Evolutionary conservation across 2,888 invertebrate genomes (phyloP), one percentile per base, ranked within the genome.

Genomic region (Parelbella ahira): DNA sequence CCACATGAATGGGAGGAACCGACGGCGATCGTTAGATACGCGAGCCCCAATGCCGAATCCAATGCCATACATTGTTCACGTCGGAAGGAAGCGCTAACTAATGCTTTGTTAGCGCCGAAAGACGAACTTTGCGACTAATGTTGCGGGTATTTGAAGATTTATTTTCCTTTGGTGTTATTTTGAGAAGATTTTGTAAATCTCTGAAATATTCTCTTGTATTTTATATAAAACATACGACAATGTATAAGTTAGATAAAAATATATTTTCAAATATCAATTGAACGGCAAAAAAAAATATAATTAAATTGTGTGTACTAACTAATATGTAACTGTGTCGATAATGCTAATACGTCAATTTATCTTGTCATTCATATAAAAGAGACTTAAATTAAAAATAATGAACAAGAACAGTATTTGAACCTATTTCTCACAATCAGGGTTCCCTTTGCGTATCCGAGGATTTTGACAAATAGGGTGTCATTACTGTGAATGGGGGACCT

Each of bases 11-110:
- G 77, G 79, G 74, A 82, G 83, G 82, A 83, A 83, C 80, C 72
- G 58, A 27, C 41, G 68, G 64, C 60, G 73, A 71, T 83, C 69
- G 77, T 78, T 75, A 81, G 84, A 82, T 74, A 83, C 78, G 68
- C 77, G 68, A 62, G 55, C 66, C 63, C 79, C 83, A 84, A 84
- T 83, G 83, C 81, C 83, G 81, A 69, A 60, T 63, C 71, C 84
- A 84, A 84, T 84, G 84, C 82, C 84, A 71, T 58, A 72, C 79
- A 84, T 84, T 83, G 83, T 84, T 79, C 59, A 47, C 48, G 60
- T 57, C 74, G 79, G 83, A 82, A 83, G 84, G 83, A 84, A 84
- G 75, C 72, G 51, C 59, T 54, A 63, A 51, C 53, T 50, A 62
- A 61, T 62, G 71, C 74, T 79, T 77, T 78, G 77, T 78, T 74